Percentiles rank a stretch among this genome's conserved stretches.
phyloP scores from a whole-genome alignment of 1,140 invertebrate genomes.

The Trachymyrmex cornetzi region DNA sequence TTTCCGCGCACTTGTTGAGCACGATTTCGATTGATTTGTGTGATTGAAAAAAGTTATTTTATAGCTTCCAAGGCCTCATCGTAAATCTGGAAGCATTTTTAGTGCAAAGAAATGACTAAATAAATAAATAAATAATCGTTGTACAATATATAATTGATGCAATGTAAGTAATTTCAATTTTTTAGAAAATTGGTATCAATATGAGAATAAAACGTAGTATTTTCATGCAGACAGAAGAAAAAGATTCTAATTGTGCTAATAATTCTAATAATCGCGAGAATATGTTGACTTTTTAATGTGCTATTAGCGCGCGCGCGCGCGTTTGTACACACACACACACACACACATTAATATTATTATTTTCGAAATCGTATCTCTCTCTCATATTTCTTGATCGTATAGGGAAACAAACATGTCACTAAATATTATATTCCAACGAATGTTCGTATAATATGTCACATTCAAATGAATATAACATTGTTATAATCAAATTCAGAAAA shows the following conservation, averaged over 20 bases:
- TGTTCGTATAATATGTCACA: background rate
- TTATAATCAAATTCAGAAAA: background rate
- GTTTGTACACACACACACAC: too few species aligned
- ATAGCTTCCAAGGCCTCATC: constrained; percentile 33
- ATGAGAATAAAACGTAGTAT: background rate
- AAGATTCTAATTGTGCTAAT: background rate
- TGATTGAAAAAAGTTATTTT: constrained; percentile 25
- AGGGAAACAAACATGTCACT: background rate
- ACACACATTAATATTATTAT: background rate
- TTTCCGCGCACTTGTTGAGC: constrained; percentile 36
- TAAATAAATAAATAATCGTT: background rate
- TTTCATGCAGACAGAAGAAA: constrained; percentile 3
- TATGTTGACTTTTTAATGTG: background rate
- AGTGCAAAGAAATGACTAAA: background rate
- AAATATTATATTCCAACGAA: too few species aligned
- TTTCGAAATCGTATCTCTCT: background rate
- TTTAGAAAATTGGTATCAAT: constrained; percentile 17
- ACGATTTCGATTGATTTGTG: constrained; percentile 17
- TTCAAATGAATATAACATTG: background rate
- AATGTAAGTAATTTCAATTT: background rate
- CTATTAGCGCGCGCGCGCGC: background rate
- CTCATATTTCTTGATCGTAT: background rate
- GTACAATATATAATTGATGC: background rate
- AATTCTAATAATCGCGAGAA: background rate
- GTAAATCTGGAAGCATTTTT: constrained; percentile 45